phyloP scores from a whole-genome alignment of 64 coral and sea anemone genomes.

The Montipora cactus region DNA sequence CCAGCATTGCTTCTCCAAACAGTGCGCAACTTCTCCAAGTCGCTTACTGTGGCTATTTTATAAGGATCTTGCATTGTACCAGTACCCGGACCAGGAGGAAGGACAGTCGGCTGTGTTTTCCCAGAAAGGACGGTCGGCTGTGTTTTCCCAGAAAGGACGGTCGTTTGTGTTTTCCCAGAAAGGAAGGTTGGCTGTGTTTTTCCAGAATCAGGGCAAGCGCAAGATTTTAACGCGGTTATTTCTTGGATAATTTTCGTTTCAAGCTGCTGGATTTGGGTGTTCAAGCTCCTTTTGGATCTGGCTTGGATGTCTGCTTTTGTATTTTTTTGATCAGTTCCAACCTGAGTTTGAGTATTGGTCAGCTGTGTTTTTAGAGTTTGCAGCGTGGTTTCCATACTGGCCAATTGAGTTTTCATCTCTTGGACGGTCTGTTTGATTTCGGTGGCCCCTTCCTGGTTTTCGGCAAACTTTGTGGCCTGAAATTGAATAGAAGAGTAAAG shows the following conservation, averaged over 20 bases:
- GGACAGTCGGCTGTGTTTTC: background rate
- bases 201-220: background rate
- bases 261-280: background rate
- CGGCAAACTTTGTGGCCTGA: background rate
- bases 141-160: background rate
- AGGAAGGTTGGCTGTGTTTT: no score
- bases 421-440: background rate
- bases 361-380: background rate
- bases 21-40: constrained; percentile 1
- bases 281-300: no score
- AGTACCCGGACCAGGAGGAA: background rate
- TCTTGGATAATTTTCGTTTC: background rate
- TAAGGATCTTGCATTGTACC: constrained; percentile 16
- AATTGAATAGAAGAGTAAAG: background rate
- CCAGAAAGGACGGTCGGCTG: background rate
- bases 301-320: background rate
- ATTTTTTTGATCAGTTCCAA: background rate
- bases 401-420: constrained; percentile 11
- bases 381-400: background rate
- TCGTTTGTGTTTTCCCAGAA: background rate
- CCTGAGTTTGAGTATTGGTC: background rate
- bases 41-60: constrained; percentile 4
- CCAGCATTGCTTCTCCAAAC: background rate
- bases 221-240: background rate
- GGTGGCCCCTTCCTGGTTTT: background rate